These are phyloP conservation scores for Chloroceryle amazona DNA, from an alignment of 2,797 vertebrate genomes.

Conservation along the genomic window DNA sequence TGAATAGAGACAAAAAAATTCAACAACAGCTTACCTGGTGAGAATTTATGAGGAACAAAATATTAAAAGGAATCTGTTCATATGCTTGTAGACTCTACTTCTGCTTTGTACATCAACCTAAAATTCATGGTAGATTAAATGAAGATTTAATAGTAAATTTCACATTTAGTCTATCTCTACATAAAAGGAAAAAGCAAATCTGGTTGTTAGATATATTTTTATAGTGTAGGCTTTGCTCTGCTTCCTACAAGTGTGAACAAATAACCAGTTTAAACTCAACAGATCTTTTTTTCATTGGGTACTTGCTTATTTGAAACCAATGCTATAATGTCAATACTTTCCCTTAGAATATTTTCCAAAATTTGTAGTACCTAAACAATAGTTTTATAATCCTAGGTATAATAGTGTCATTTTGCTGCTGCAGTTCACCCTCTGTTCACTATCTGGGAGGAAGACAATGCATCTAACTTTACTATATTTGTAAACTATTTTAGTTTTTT, in stretches of 20 bases:
- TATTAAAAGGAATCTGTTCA: neutral
- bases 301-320: neutral
- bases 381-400: neutral
- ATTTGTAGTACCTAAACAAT: neutral
- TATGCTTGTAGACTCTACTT: neutral
- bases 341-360: neutral
- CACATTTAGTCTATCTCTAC: neutral
- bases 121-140: neutral
- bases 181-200: neutral
- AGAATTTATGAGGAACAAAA: neutral
- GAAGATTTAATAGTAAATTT: neutral
- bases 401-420: neutral
- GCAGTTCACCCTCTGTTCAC: neutral
- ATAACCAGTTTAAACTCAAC: neutral
- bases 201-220: neutral
- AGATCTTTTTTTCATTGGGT: neutral
- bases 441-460: neutral
- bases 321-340: neutral
- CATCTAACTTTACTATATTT: neutral
- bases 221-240: neutral
- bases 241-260: neutral
- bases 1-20: neutral
- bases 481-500: fast-evolving
- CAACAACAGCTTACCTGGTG: neutral
- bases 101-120: neutral